phyloP scores from a whole-genome alignment of 2,113 vertebrate species.

The Pseudopipra pipra region DNA sequence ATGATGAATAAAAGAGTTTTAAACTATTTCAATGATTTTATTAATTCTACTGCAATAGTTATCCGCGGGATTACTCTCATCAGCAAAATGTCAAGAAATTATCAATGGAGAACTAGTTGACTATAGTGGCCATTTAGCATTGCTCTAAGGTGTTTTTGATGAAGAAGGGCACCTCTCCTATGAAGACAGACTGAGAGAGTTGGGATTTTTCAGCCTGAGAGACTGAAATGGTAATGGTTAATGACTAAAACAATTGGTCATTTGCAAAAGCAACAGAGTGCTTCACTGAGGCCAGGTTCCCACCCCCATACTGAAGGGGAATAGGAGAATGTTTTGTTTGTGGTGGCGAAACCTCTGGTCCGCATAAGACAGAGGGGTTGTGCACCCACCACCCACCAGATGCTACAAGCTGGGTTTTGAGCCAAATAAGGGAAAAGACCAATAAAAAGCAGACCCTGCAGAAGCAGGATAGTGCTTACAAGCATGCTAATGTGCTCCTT shows the following conservation, averaged over 20 bases:
- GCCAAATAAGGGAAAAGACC: neutral
- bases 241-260: too few species aligned
- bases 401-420: neutral
- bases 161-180: neutral
- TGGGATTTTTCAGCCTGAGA: neutral
- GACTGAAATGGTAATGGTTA: too few species aligned
- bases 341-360: neutral
- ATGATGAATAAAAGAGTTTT: neutral
- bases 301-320: neutral
- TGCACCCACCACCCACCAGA: neutral
- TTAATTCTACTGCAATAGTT: neutral
- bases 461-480: neutral
- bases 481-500: neutral
- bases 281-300: neutral
- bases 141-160: neutral
- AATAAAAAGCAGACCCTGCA: neutral
- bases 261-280: too few species aligned
- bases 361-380: neutral
- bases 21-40: neutral
- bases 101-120: neutral
- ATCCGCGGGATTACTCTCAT: neutral
- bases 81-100: neutral
- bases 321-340: neutral
- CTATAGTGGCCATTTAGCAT: fast-evolving
- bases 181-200: neutral